phyloP scores from a whole-genome alignment of 2,888 invertebrate species.

The Melanophora roralis region DNA sequence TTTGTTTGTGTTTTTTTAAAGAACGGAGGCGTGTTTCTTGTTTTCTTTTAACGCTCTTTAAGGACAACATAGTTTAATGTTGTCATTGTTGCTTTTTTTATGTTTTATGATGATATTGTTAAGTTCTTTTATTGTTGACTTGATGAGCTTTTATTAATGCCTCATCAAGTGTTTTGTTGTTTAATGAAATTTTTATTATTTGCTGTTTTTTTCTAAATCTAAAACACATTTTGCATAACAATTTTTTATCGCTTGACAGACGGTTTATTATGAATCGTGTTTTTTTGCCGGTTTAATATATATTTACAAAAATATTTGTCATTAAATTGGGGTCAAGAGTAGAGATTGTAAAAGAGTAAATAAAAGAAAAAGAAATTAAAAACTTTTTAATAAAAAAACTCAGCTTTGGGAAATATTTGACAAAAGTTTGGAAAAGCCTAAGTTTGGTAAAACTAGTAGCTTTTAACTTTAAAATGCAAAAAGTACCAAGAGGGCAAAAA shows the following conservation, averaged over 20 bases:
- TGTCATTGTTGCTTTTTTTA: slow-evolving; percentile 6
- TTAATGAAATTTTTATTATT: slow-evolving; percentile 57
- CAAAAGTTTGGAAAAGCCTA: too few species aligned
- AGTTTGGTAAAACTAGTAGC: too few species aligned
- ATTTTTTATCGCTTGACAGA: slow-evolving; percentile 47
- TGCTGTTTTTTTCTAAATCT: slow-evolving; percentile 7
- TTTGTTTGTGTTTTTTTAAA: background rate
- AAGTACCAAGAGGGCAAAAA: too few species aligned
- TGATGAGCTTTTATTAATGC: slow-evolving; percentile 59
- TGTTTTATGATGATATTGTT: slow-evolving; percentile 22
- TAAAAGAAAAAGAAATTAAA: background rate
- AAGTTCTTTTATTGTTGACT: background rate
- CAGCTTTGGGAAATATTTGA: too few species aligned
- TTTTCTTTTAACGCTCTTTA: background rate
- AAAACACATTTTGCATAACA: slow-evolving; percentile 40
- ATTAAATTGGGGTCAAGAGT: slow-evolving; percentile 33
- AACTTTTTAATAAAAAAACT: too few species aligned
- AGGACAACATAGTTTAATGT: slow-evolving; percentile 40
- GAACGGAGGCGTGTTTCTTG: slow-evolving; percentile 36
- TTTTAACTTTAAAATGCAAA: too few species aligned
- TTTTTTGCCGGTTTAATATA: background rate
- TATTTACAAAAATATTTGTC: background rate
- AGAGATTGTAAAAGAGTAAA: background rate
- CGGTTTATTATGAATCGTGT: slow-evolving; percentile 26
- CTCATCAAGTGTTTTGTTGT: slow-evolving; percentile 63